A percentile compares a stretch with the other conserved stretches of the same genome.
Evolutionary conservation across 2,113 vertebrate species (phyloP).

Genomic region (Pyxicephalus adspersus): DNA sequence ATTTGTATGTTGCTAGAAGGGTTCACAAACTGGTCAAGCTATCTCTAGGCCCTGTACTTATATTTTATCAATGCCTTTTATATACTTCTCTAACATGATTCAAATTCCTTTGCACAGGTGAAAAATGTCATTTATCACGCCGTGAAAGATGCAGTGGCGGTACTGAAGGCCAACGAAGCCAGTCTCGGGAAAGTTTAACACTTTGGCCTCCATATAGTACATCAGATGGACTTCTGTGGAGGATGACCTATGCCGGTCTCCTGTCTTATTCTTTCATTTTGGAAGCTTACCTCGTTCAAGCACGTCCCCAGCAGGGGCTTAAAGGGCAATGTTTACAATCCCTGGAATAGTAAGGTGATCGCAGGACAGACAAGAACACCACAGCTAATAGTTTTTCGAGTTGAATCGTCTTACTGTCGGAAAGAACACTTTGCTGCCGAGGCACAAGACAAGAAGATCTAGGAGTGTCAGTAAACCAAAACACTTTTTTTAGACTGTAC

Average conservation of each 20-base stretch:
- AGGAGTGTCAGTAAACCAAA: constrained; percentile 69
- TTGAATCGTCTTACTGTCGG: background rate
- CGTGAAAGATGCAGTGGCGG: constrained; percentile 78
- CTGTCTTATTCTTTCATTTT: too few species aligned
- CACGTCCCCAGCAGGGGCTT: constrained; percentile 72
- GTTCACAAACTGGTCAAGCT: too few species aligned
- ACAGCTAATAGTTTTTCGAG: background rate
- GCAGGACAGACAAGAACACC: background rate
- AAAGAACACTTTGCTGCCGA: constrained; percentile 61
- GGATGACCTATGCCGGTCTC: constrained; percentile 70
- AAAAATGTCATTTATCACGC: constrained; percentile 84
- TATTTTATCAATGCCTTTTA: too few species aligned
- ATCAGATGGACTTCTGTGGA: constrained; percentile 67
- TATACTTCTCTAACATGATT: too few species aligned
- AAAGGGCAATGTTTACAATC: constrained; percentile 77
- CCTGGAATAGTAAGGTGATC: constrained; percentile 63
- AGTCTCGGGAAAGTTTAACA: constrained; percentile 67
- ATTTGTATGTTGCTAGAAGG: too few species aligned
- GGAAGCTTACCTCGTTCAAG: constrained; percentile 67
- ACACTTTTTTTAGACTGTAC: constrained; percentile 54
- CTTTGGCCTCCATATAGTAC: constrained; percentile 58
- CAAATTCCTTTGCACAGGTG: constrained; percentile 63
- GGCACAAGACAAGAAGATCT: constrained; percentile 69
- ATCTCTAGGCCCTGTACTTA: too few species aligned
- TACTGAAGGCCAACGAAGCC: constrained; percentile 75